Evolutionary conservation across 2,888 invertebrate genomes (phyloP).

Genomic region (Entomobrya multifasciata): DNA sequence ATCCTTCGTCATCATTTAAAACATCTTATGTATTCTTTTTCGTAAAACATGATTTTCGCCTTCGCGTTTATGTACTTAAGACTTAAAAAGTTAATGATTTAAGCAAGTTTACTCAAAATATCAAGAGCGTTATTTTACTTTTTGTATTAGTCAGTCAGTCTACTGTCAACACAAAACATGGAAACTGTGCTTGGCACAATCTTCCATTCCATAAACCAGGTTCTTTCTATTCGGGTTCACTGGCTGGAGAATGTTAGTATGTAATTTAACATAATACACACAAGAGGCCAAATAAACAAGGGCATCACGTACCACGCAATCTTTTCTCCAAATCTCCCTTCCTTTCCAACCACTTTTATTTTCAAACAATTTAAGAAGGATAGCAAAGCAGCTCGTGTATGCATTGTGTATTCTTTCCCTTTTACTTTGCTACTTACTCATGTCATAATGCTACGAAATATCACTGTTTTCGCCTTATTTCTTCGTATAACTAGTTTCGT

Average conservation of each 20-base stretch:
- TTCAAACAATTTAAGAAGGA: constrained; percentile 54
- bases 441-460: background rate
- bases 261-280: background rate
- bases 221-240: too few relatives aligned
- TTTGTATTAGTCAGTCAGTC: constrained; percentile 35
- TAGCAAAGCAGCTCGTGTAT: constrained; percentile 31
- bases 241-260: too few relatives aligned
- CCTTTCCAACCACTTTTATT: constrained; percentile 19
- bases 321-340: background rate
- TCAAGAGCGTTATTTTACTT: constrained; percentile 68
- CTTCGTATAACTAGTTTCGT: background rate
- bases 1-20: background rate
- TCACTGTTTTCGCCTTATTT: background rate
- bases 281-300: constrained; percentile 19
- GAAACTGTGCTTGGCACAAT: too few relatives aligned
- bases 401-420: background rate
- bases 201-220: too few relatives aligned
- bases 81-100: constrained; percentile 77
- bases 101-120: constrained; percentile 78
- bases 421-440: background rate
- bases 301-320: constrained; percentile 12
- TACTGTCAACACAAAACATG: background rate
- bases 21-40: background rate
- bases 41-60: background rate
- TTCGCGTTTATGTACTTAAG: constrained; percentile 50